Conservation (phyloP, 1,140 invertebrate genomes). For the Catajapyx aquilonaris region DNA sequence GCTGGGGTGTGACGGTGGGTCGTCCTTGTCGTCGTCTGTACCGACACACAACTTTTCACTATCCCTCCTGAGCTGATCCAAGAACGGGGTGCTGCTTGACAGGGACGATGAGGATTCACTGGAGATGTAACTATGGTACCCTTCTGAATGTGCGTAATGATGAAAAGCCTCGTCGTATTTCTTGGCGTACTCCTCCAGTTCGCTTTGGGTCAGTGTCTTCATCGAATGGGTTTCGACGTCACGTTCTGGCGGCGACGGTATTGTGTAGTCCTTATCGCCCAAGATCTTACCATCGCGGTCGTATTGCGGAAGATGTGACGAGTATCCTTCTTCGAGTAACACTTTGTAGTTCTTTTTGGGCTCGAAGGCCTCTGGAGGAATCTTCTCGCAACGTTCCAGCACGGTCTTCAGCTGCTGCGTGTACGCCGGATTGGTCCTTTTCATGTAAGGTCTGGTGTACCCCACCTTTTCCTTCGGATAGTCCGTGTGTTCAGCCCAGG, state of each 20-base stretch:
- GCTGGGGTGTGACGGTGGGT: conserved; percentile 10
- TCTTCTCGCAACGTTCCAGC: conserved; percentile 50
- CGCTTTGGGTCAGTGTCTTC: conserved; percentile 36
- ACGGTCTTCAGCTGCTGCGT: conserved; percentile 49
- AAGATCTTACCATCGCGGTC: conserved; percentile 39
- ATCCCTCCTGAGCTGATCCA: conserved; percentile 38
- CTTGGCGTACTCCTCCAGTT: conserved; percentile 44
- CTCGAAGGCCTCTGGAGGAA: conserved; percentile 29
- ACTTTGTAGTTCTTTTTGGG: conserved; percentile 12
- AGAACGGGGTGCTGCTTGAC: conserved; percentile 40
- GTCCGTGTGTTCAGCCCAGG: conserved; percentile 51
- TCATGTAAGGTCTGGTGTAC: conserved; percentile 43
- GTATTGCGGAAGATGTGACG: conserved; percentile 32
- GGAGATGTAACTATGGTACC: conserved; percentile 60
- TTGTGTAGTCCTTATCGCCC: conserved; percentile 44
- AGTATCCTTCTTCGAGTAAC: conserved; percentile 25
- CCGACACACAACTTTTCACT: conserved; percentile 32
- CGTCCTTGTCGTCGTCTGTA: conserved; percentile 14
- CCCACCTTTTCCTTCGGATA: conserved; percentile 46
- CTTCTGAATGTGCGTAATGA: conserved; percentile 56
- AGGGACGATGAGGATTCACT: conserved; percentile 49
- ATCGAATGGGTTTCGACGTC: conserved; percentile 27
- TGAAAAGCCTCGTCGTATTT: conserved; percentile 31
- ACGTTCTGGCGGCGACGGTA: conserved; percentile 50
- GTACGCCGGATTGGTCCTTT: conserved; percentile 37